phyloP scores from a whole-genome alignment of 2,888 invertebrate species.

The Orchestes rusci region DNA sequence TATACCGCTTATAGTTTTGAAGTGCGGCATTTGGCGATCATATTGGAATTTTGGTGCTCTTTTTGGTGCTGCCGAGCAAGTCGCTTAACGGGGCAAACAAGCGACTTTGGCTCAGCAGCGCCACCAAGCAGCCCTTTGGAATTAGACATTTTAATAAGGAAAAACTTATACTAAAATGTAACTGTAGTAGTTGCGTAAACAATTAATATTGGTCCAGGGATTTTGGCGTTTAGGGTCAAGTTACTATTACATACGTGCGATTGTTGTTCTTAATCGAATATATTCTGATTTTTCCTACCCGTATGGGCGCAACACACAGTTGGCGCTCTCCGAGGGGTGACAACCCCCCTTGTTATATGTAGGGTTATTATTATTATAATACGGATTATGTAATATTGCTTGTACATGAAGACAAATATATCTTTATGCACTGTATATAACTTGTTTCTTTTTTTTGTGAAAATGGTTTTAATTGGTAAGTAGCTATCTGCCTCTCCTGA shows the following conservation, averaged over 20 bases:
- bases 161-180: slow-evolving; percentile 37
- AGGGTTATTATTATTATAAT: slow-evolving; percentile 44
- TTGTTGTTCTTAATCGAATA: slow-evolving; percentile 44
- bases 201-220: slow-evolving; percentile 37
- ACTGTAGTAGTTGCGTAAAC: slow-evolving; percentile 25
- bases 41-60: slow-evolving; percentile 6
- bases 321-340: slow-evolving; percentile 15
- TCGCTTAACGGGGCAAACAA: not conserved
- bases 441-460: not conserved
- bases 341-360: slow-evolving; percentile 29
- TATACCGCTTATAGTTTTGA: slow-evolving; percentile 22
- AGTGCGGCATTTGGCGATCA: slow-evolving; percentile 2
- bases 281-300: slow-evolving; percentile 37
- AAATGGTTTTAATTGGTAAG: too few relatives aligned
- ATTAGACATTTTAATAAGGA: slow-evolving; percentile 34
- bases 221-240: slow-evolving; percentile 42
- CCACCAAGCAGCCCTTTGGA: slow-evolving; percentile 20
- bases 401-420: slow-evolving; percentile 72
- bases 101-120: not conserved
- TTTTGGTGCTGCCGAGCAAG: slow-evolving; percentile 3
- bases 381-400: slow-evolving; percentile 60
- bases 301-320: too few relatives aligned
- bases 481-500: too few relatives aligned
- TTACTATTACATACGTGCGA: slow-evolving; percentile 40
- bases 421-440: slow-evolving; percentile 61